These are phyloP conservation scores for Drosophila biarmipes DNA, from an alignment of 1,140 invertebrate genomes.

Conservation along the genomic window DNA sequence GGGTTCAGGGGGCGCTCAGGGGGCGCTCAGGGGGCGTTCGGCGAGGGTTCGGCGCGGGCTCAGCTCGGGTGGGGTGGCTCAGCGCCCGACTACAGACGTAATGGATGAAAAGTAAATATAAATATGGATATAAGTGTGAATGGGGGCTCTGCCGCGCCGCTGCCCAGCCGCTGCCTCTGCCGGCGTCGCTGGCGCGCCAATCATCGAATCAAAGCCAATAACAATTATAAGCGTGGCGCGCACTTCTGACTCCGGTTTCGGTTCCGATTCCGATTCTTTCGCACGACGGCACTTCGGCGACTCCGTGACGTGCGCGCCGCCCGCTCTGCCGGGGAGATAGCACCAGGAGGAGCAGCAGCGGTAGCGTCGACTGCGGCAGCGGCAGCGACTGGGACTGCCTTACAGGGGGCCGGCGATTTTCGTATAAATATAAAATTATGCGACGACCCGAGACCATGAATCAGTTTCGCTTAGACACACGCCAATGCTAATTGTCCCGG, in stretches of 20 bases:
- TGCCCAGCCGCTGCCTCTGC: too few relatives aligned
- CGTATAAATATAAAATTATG: slow-evolving; percentile 82
- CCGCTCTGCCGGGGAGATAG: background rate
- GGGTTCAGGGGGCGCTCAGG: background rate
- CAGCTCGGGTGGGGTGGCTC: background rate
- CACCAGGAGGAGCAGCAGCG: background rate
- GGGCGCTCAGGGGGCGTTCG: background rate
- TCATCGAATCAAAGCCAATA: slow-evolving; percentile 66
- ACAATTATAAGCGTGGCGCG: slow-evolving; percentile 66
- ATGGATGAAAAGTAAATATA: slow-evolving; percentile 46
- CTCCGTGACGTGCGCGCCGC: slow-evolving; percentile 47
- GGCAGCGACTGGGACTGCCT: slow-evolving; percentile 30
- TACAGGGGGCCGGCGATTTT: slow-evolving; percentile 66
- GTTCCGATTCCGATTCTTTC: slow-evolving; percentile 43
- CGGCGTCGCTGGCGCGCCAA: background rate
- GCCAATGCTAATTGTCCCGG: slow-evolving; percentile 74
- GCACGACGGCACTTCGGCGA: slow-evolving; percentile 27
- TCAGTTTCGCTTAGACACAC: slow-evolving; percentile 78
- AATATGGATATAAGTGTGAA: background rate
- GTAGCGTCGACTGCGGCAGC: slow-evolving; percentile 4
- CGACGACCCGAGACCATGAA: slow-evolving; percentile 66
- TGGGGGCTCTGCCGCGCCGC: too few relatives aligned
- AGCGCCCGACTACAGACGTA: slow-evolving; percentile 13
- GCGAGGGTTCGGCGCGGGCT: background rate
- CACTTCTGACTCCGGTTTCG: slow-evolving; percentile 36